These are phyloP conservation scores for Protonibea diacanthus DNA, from an alignment of 2,797 vertebrate species.

Conservation along the genomic window DNA sequence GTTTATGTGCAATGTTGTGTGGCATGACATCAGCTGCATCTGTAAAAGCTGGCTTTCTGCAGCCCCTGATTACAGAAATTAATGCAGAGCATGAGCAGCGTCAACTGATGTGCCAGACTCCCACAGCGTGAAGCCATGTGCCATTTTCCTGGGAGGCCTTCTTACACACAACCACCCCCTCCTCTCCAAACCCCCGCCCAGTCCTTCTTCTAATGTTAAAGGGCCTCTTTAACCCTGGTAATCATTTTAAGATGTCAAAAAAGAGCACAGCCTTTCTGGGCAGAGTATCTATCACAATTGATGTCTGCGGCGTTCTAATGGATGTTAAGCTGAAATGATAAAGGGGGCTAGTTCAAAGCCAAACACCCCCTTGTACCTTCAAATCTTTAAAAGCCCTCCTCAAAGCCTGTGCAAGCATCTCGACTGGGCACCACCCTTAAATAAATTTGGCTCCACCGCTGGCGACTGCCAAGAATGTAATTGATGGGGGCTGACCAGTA, in stretches of 20 bases:
- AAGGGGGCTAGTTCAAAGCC: constrained; percentile 72
- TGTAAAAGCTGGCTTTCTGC: constrained; percentile 55
- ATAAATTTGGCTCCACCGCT: constrained; percentile 75
- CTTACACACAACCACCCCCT: background rate
- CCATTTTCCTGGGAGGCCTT: constrained; percentile 64
- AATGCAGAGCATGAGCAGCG: constrained; percentile 70
- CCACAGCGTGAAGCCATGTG: constrained; percentile 64
- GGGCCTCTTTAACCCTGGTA: constrained; percentile 72
- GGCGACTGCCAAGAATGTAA: constrained; percentile 76
- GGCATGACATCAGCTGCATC: constrained; percentile 73
- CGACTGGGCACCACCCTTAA: constrained; percentile 75
- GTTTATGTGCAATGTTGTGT: constrained; percentile 67
- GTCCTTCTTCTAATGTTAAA: constrained; percentile 64
- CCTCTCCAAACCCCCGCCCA: background rate
- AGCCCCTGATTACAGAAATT: constrained; percentile 68
- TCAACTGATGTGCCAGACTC: constrained; percentile 67
- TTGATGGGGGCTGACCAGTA: constrained; percentile 78
- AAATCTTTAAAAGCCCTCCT: constrained; percentile 76
- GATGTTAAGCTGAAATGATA: constrained; percentile 76
- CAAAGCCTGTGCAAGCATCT: constrained; percentile 65
- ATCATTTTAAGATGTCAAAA: constrained; percentile 80
- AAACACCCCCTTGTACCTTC: constrained; percentile 65
- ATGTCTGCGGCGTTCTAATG: constrained; percentile 73
- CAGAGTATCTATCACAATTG: constrained; percentile 70
- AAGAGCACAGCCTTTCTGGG: constrained; percentile 56